These are phyloP conservation scores for Acleris laterana DNA, from an alignment of 2,888 invertebrate species.

Conservation along the genomic window DNA sequence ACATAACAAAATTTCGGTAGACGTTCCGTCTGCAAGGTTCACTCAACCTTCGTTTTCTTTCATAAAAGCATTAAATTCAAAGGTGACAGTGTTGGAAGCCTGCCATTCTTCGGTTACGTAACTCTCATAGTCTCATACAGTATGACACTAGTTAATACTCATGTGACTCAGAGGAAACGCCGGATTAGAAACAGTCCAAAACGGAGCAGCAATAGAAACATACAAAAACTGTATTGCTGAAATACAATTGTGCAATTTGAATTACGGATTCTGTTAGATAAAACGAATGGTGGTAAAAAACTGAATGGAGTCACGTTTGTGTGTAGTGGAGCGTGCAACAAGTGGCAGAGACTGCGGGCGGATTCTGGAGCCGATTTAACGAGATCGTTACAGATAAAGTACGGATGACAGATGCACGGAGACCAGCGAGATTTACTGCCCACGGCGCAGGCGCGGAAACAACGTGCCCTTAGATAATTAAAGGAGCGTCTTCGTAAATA, in stretches of 20 bases:
- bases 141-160: constrained; percentile 45
- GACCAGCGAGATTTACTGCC: constrained; percentile 51
- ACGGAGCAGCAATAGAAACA: constrained; percentile 43
- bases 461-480: constrained; percentile 52
- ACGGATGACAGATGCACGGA: constrained; percentile 43
- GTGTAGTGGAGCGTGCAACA: constrained; percentile 72
- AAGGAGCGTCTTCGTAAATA: constrained; percentile 53
- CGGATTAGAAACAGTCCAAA: constrained; percentile 50
- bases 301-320: constrained; percentile 72
- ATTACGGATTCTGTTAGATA: constrained; percentile 67
- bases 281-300: constrained; percentile 65
- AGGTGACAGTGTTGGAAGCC: constrained; percentile 59
- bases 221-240: constrained; percentile 56
- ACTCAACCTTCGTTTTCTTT: constrained; percentile 57
- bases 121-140: constrained; percentile 48
- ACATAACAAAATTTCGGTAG: constrained; percentile 47
- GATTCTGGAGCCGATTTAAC: constrained; percentile 50
- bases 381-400: constrained; percentile 45
- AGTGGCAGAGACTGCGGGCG: constrained; percentile 62
- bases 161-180: constrained; percentile 59
- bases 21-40: constrained; percentile 47
- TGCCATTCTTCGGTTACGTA: constrained; percentile 66
- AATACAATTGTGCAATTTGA: constrained; percentile 67
- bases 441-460: constrained; percentile 43
- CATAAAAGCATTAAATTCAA: constrained; percentile 59